Percentiles rank a stretch among this genome's conserved stretches.
These are phyloP conservation scores for Drosophila melanosoma DNA, from an alignment of 2,888 invertebrate species.

Conservation along the genomic window DNA sequence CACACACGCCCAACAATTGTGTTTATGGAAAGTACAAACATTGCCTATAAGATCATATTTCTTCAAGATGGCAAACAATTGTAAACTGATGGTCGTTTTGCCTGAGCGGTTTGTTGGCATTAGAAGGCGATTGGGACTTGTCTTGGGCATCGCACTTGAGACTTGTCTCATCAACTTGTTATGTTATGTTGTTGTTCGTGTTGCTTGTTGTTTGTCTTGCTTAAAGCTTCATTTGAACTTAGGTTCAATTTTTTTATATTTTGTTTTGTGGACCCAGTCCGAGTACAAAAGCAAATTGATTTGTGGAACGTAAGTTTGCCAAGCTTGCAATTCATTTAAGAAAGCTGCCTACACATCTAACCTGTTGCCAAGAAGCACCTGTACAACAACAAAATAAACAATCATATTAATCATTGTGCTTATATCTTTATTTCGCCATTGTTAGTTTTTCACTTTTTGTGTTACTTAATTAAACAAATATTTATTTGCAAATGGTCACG, in stretches of 20 bases:
- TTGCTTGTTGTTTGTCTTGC: constrained; percentile 19
- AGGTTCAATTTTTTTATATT: constrained; percentile 18
- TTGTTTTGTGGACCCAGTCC: background rate
- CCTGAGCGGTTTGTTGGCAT: constrained; percentile 67
- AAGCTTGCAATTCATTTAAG: constrained; percentile 19
- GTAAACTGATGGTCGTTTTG: constrained; percentile 72
- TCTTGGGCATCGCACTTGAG: constrained; percentile 33
- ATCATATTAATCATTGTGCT: constrained; percentile 29
- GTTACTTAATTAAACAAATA: constrained; percentile 37
- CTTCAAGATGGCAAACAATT: constrained; percentile 58
- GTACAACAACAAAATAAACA: constrained; percentile 22
- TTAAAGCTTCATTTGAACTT: constrained; percentile 35
- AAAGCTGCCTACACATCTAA: constrained; percentile 20
- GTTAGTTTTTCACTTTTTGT: constrained; percentile 15
- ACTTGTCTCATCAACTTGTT: constrained; percentile 26
- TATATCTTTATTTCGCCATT: constrained; percentile 18
- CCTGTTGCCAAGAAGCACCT: constrained; percentile 46
- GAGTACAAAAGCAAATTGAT: constrained; percentile 51
- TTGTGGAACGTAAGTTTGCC: constrained; percentile 39
- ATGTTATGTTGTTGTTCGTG: constrained; percentile 13
- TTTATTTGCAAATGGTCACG: constrained; percentile 54
- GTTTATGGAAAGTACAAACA: constrained; percentile 44
- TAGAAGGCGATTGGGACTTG: constrained; percentile 51
- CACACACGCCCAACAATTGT: constrained; percentile 4
- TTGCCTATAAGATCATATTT: constrained; percentile 74